Evolutionary conservation across 2,113 vertebrate genomes (phyloP).

Genomic region (Potamarius usumacintae): DNA sequence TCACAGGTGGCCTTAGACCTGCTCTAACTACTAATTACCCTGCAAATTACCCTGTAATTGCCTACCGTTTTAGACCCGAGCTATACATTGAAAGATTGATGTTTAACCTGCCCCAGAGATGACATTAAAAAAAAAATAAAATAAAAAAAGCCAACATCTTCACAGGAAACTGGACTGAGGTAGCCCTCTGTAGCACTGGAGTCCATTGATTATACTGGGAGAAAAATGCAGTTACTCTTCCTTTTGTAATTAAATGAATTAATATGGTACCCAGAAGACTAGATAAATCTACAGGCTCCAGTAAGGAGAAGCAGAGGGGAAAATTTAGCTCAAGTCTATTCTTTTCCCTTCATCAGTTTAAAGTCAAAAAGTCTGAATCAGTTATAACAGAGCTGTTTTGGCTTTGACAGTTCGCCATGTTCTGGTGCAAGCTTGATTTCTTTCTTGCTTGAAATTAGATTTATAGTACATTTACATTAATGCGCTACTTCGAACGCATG

Average conservation of each 20-base stretch:
- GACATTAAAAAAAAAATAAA: neutral
- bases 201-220: neutral
- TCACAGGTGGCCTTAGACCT: neutral
- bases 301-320: neutral
- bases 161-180: neutral
- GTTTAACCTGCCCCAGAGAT: neutral
- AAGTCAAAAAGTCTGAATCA: neutral
- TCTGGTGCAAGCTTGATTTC: neutral
- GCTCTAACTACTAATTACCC: neutral
- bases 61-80: neutral
- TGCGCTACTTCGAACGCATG: neutral
- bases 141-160: neutral
- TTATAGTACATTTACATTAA: neutral
- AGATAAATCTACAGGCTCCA: neutral
- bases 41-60: neutral
- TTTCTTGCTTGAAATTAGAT: neutral
- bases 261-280: neutral
- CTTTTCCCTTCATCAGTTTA: neutral
- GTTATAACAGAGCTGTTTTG: neutral
- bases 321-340: neutral
- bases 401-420: neutral
- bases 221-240: neutral
- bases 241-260: neutral
- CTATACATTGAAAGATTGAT: neutral
- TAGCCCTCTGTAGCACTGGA: neutral